Evolutionary conservation across 2,113 vertebrate species (phyloP), one percentile per base, ranked within the genome.

Genomic region (Setophaga coronata): DNA sequence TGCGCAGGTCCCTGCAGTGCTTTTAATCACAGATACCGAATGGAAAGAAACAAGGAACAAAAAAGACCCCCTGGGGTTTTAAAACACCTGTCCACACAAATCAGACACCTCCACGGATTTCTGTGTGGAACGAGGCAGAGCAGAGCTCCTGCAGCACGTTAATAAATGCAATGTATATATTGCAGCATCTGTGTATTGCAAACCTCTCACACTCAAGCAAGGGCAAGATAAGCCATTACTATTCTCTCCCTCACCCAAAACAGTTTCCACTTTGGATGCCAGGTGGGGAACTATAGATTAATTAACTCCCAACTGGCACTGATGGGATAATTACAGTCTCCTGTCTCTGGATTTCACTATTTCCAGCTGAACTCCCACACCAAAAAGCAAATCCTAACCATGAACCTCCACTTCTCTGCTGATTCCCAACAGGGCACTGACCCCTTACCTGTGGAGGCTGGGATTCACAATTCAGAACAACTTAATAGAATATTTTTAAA

Each of bases 201-300:
- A 78, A 79, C 70, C 76, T 74, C 90, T 45, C 57, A 5, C 54
- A 38, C 47, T 29, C 12, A 2, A 89, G 77, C 47, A 47, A 97
- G 86, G 7, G 81, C 42, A 78, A 90, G 69, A 92, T 36, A 48
- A 94, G 31, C 70, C 88, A 66, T 95, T 95, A 72, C 90, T 72
- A 65, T 93, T 90, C 77, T 87, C 85, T 73, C 58, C 95, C 87
- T 88, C 74, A 71, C 80, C 79, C 56, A 66, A 93, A 94, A 64
- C 61, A 90, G 78, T 90, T 93, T 85, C 92, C 64, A 83, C 89
- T 91, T 90, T 50, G 94, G 80, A 91, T 94, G 94, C 91, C 88
- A 90, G 95, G 95, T 92, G 95, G 80, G 83, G 78, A 97, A 93
- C 80, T 95, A 95, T 82, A 95, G 95, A 94, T 97, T 95, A 97